Evolutionary conservation across 2,113 vertebrate species (phyloP), one percentile per base, ranked within the genome.

Genomic region (Petaurus breviceps): DNA sequence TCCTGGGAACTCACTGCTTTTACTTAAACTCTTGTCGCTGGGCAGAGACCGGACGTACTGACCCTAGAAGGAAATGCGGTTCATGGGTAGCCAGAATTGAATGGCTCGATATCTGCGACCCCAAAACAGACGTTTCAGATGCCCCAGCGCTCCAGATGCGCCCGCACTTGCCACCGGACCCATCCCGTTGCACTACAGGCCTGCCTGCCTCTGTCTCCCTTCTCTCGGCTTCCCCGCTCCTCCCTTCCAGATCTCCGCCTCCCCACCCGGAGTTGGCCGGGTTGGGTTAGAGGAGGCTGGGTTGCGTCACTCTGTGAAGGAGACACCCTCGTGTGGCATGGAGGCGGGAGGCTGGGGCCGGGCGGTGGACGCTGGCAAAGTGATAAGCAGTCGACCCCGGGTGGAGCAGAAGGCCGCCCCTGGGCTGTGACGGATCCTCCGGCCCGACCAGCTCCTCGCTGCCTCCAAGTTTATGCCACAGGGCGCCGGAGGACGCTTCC

Each of bases 361-460:
- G 0, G 57, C 51, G 0, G 49, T 19, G 0, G 57, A 28, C n/a
- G 3, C 93, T 95, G 57, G 46, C 47, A 0, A 24, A 43, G 10
- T 26, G 53, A 1, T 3, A 0, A 2, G 8, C 24, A 22, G 51
- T 11, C 51, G n/a, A 43, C 49, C 2, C 68, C 47, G 46, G 51
- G 92, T 6, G 49, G 89, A 52, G 37, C 12, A 8, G 10, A 6
- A 24, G 93, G 92, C 51, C 28, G 3, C 50, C n/a, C 24, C 4
- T 28, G 92, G 46, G 93, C 52, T 31, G 22, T 24, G 68, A 49
- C 43, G 57, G 55, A 3, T 28, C 9, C n/a, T 31, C 8, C 2
- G 0, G 52, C 3, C 46, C 2, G 31, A 8, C 10, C 16, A 8
- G 92, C 22, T 2, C 54, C 22, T 55, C 16, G 28, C 23, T 11